phyloP scores from a whole-genome alignment of 2,113 vertebrate species.

The Myotis brandtii region DNA sequence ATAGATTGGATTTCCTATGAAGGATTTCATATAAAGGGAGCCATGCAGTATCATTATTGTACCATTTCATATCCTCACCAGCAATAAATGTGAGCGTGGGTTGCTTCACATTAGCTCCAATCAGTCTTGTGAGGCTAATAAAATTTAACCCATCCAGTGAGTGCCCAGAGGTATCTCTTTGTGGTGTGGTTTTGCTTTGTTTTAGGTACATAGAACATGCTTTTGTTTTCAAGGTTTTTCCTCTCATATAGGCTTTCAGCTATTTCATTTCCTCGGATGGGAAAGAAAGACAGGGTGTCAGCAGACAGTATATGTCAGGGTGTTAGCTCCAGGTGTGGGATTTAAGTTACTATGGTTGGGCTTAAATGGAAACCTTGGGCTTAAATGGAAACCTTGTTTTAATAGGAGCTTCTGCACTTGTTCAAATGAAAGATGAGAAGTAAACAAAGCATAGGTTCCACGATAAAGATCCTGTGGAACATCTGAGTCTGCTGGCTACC shows the following conservation, averaged over 20 bases:
- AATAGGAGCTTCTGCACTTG: not conserved
- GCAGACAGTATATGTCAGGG: not conserved
- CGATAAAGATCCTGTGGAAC: not conserved
- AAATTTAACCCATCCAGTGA: not conserved
- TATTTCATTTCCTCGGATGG: not conserved
- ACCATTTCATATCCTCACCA: not conserved
- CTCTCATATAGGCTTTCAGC: not conserved
- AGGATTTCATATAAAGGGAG: not conserved
- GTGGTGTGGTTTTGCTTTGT: not conserved
- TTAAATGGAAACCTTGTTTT: not conserved
- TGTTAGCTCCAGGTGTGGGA: not conserved
- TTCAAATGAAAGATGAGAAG: not conserved
- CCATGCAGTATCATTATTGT: not conserved
- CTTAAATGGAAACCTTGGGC: not conserved
- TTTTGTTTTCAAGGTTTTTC: not conserved
- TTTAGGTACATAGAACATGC: not conserved
- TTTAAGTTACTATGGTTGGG: not conserved
- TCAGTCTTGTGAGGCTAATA: not conserved
- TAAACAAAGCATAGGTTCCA: not conserved
- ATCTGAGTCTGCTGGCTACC: not conserved
- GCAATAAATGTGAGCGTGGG: not conserved
- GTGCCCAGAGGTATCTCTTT: not conserved
- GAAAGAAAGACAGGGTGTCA: not conserved
- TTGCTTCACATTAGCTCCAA: not conserved
- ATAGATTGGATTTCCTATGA: not conserved